Conservation (phyloP, 2,797 vertebrate genomes). For the Myoxocephalus aenaeus region DNA sequence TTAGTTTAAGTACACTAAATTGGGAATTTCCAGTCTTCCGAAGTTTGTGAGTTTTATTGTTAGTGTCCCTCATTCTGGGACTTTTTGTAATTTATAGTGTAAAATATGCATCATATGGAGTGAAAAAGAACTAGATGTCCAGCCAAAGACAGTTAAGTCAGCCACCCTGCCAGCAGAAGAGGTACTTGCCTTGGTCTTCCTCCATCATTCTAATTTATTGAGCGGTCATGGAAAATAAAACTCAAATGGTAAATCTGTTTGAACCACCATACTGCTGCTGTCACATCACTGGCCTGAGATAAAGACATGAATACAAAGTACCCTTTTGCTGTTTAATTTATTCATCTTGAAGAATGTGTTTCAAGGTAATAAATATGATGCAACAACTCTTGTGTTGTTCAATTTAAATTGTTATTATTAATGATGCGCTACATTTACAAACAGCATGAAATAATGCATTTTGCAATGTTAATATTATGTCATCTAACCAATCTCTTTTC, state of each 20-base stretch:
- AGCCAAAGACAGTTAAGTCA: conserved; percentile 48
- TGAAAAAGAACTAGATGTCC: conserved; percentile 22
- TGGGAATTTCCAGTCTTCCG: conserved; percentile 54
- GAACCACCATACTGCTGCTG: not conserved
- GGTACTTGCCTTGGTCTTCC: conserved; percentile 28
- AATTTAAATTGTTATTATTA: not conserved
- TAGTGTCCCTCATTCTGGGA: conserved; percentile 22
- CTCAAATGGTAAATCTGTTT: conserved; percentile 32
- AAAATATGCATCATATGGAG: conserved; percentile 44
- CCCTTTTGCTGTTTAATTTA: not conserved
- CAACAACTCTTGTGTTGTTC: not conserved
- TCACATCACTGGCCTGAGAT: not conserved
- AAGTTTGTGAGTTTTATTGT: conserved; percentile 32
- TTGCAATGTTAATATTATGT: not conserved
- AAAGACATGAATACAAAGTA: conserved; percentile 11
- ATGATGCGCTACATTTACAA: not conserved
- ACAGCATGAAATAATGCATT: not conserved
- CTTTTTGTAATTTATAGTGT: conserved; percentile 14
- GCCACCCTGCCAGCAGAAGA: conserved; percentile 14
- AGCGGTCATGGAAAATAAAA: conserved; percentile 29
- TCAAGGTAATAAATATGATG: not conserved
- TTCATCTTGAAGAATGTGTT: not conserved
- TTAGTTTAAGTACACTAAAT: conserved; percentile 37
- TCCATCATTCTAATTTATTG: conserved; percentile 37
- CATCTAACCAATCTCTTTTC: not conserved